phyloP scores from a whole-genome alignment of 2,113 vertebrate genomes.

The Alexandromys fortis region DNA sequence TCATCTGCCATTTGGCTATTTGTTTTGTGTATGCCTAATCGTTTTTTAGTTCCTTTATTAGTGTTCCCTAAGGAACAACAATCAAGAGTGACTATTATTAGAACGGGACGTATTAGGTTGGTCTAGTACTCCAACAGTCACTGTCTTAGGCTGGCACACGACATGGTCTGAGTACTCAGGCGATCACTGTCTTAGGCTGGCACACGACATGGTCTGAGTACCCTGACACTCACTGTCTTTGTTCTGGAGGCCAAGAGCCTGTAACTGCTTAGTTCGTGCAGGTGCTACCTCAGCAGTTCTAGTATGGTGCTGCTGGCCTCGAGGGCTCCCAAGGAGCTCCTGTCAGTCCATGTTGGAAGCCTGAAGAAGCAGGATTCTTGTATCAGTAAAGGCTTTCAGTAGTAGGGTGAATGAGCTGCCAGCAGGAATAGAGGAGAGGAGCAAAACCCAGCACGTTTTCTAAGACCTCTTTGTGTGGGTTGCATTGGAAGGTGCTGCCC shows the following conservation, averaged over 20 bases:
- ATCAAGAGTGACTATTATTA: not conserved
- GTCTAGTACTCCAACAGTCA: not conserved
- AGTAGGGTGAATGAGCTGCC: not conserved
- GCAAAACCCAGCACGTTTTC: too few species aligned
- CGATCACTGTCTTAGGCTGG: too few species aligned
- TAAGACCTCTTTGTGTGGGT: not conserved
- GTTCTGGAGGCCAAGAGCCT: not conserved
- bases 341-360: not conserved
- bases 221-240: not conserved
- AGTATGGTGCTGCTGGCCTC: not conserved
- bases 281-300: too few species aligned
- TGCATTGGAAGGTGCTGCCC: not conserved
- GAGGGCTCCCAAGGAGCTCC: too few species aligned
- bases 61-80: not conserved
- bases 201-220: too few species aligned
- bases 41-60: not conserved
- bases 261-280: not conserved
- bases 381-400: not conserved
- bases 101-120: not conserved
- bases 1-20: not conserved
- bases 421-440: not conserved
- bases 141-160: too few species aligned
- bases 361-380: not conserved
- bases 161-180: not conserved
- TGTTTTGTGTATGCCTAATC: not conserved